These are phyloP conservation scores for Colletes collaris DNA, from an alignment of 2,888 invertebrate species.

Conservation along the genomic window DNA sequence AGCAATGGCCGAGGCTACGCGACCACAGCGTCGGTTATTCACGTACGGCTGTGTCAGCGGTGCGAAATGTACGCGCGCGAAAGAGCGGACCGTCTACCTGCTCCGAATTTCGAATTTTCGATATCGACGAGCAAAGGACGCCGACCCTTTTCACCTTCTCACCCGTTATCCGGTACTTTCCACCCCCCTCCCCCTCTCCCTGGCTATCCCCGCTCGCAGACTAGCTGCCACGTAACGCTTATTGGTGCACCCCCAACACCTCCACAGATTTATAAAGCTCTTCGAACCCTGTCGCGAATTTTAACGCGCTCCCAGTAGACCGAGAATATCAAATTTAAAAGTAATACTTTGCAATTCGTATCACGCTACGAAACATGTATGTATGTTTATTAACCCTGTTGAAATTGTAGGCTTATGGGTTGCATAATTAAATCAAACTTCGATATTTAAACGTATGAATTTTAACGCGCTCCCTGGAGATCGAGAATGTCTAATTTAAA, in stretches of 20 bases:
- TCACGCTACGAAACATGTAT: too few species aligned
- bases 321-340: too few species aligned
- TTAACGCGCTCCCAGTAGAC: neutral
- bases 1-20: slow-evolving; percentile 45
- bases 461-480: too few species aligned
- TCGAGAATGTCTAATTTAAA: too few species aligned
- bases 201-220: slow-evolving; percentile 23
- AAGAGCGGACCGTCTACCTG: slow-evolving; percentile 32
- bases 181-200: neutral
- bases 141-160: slow-evolving; percentile 37
- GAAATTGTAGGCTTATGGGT: too few species aligned
- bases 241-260: slow-evolving; percentile 75
- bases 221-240: slow-evolving; percentile 67
- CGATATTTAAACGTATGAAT: too few species aligned
- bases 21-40: slow-evolving; percentile 20
- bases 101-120: slow-evolving; percentile 67
- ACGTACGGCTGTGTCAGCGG: slow-evolving; percentile 17
- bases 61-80: slow-evolving; percentile 29
- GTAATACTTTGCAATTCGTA: too few species aligned
- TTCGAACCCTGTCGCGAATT: slow-evolving; percentile 27
- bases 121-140: slow-evolving; percentile 62
- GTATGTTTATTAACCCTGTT: too few species aligned
- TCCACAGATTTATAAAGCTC: slow-evolving; percentile 74
- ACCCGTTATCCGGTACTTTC: neutral
- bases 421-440: too few species aligned